Evolutionary conservation across 37 sponge, comb jelly and placozoan species (phyloP), one percentile per base, ranked within the genome.

Genomic region (Tethya wilhelma): DNA sequence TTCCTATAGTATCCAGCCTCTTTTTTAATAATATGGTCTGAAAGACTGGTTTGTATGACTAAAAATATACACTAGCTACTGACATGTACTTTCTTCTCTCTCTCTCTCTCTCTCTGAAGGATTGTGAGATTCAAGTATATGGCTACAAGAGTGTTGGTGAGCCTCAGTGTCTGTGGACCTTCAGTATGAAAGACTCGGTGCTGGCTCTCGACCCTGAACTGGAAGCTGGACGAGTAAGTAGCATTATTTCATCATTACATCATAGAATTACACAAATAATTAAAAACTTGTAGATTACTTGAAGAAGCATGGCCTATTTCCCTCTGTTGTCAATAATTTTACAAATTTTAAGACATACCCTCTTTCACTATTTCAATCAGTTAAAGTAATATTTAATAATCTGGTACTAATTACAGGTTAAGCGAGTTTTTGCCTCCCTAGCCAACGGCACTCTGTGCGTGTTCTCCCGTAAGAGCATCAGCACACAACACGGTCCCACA

Each of bases 81-180:
- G 26, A 58, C 59, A 58, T 58, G 26, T 28, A 58, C 59, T 58
- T 28, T 28, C 12, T 37, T 30, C 67, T 30, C 67, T 30, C 36
- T 5, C 67, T 4, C 67, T 8, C 7, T 31, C 44, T 41, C 45
- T 8, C 44, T 8, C 45, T 41, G 26, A 42, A 93, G 93, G 89
- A 85, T 28, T 64, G 67, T 81, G 93, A 88, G 82, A 93, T 93
- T 25, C 93, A 93, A 62, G 93, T 93, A 67, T 93, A 84, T 77
- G 89, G 85, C 12, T 86, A 91, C 39, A 81, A 67, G 67, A 74
- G 64, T 63, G 77, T 79, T 1, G 93, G 84, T 36, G 81, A 87
- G 44, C 85, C 89, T 19, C 71, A 87, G 65, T 81, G 84, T 63
- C 78, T 93, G 25, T 93, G 93, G 93, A 81, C 93, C 0, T 93